Evolutionary conservation across 2,113 vertebrate genomes (phyloP).

Genomic region (Phyllopteryx taeniolatus): DNA sequence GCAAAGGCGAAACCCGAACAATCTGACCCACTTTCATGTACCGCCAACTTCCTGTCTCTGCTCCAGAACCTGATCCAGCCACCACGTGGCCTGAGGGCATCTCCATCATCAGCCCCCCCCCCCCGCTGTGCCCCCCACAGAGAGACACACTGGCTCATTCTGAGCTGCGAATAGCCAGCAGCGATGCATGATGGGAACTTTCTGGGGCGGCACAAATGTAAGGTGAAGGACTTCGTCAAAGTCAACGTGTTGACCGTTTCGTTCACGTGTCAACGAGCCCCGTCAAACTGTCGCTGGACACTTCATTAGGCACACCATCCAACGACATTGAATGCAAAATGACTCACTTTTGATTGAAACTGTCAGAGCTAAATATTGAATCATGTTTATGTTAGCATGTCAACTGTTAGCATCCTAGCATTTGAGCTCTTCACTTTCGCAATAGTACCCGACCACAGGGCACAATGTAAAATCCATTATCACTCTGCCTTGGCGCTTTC

Average conservation of each 20-base stretch:
- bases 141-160: neutral
- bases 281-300: neutral
- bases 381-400: neutral
- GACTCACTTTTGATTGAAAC: neutral
- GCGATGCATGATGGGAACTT: conserved; percentile 1
- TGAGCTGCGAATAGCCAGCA: neutral
- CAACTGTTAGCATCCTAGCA: too few species aligned
- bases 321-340: neutral
- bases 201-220: neutral
- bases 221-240: conserved; percentile 1
- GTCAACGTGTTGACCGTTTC: neutral
- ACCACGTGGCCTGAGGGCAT: neutral
- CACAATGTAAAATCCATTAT: too few species aligned
- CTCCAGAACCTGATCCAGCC: neutral
- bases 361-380: neutral
- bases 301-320: neutral
- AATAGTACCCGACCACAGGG: too few species aligned
- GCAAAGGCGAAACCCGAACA: neutral
- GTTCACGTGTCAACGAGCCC: too few species aligned
- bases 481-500: too few species aligned
- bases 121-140: neutral
- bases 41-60: neutral
- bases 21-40: neutral
- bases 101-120: neutral
- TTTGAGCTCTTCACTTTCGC: too few species aligned